Percentiles rank a stretch among this genome's conserved stretches.
These are phyloP conservation scores for Centropristis striata DNA, from an alignment of 2,113 vertebrate genomes.

Conservation along the genomic window DNA sequence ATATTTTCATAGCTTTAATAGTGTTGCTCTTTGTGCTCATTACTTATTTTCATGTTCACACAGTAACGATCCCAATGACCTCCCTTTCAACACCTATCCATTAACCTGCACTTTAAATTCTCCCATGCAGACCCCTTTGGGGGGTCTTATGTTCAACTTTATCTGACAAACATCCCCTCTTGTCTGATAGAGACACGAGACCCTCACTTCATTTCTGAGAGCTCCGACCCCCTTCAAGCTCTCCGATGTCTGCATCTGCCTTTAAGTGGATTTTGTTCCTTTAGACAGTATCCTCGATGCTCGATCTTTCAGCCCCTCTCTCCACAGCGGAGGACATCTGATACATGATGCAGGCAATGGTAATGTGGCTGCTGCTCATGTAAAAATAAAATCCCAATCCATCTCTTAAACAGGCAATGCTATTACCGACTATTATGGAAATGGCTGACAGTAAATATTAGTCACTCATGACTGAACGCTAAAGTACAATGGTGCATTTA, in stretches of 20 bases:
- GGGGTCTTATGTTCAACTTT: conserved; percentile 31
- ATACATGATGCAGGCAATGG: conserved; percentile 67
- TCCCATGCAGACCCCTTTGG: conserved; percentile 12
- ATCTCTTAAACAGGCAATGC: conserved; percentile 54
- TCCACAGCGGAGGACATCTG: conserved; percentile 53
- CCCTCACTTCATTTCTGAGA: conserved; percentile 26
- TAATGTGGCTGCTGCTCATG: conserved; percentile 71
- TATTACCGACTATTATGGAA: conserved; percentile 66
- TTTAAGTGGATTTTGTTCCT: conserved; percentile 60
- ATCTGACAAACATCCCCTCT: not conserved
- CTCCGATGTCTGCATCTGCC: conserved; percentile 48
- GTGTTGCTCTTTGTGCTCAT: not conserved
- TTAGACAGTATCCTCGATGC: conserved; percentile 25
- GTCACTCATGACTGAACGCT: conserved; percentile 35
- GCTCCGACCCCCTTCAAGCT: conserved; percentile 37
- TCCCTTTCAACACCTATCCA: conserved; percentile 12
- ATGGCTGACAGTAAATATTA: conserved; percentile 60
- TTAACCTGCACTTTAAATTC: conserved; percentile 14
- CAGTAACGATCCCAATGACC: not conserved
- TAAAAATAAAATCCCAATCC: conserved; percentile 77
- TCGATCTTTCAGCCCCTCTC: conserved; percentile 52
- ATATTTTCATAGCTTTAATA: not conserved
- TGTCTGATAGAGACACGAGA: conserved; percentile 27
- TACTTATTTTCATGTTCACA: not conserved
- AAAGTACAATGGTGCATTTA: conserved; percentile 32